A percentile compares a stretch with the other conserved stretches of the same genome.
These are phyloP conservation scores for Candoia aspera DNA, from an alignment of 2,113 vertebrate species.

Conservation along the genomic window DNA sequence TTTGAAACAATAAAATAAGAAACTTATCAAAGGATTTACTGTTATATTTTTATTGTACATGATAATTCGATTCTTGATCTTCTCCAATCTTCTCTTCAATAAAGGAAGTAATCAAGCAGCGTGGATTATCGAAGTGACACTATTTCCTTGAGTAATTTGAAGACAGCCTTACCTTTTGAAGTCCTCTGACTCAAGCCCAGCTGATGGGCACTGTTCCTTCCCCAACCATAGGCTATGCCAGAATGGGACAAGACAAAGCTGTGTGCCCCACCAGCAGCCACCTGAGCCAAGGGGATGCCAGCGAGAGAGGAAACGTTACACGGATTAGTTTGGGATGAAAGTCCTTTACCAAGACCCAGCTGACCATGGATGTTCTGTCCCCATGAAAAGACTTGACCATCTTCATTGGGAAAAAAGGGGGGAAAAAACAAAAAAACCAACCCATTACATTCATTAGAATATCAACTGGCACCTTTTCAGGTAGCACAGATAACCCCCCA, in stretches of 20 bases:
- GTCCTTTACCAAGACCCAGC: constrained; percentile 79
- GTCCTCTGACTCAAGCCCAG: constrained; percentile 83
- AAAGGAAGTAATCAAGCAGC: neutral
- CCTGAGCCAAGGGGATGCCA: constrained; percentile 84
- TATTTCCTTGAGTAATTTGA: neutral
- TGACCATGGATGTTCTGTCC: constrained; percentile 83
- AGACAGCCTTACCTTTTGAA: constrained; percentile 27
- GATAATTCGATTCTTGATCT: neutral
- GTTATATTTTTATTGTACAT: too few species aligned
- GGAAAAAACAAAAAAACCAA: neutral
- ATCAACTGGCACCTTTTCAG: neutral
- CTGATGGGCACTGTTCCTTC: constrained; percentile 83
- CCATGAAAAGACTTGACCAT: constrained; percentile 88
- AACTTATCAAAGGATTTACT: neutral
- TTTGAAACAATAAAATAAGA: neutral
- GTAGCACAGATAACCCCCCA: neutral
- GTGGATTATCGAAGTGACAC: too few species aligned
- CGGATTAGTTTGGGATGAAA: constrained; percentile 70
- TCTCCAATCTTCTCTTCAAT: neutral
- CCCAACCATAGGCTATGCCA: constrained; percentile 87
- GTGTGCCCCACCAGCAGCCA: constrained; percentile 84
- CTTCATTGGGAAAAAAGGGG: constrained; percentile 47
- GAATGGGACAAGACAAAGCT: constrained; percentile 86
- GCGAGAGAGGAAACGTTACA: constrained; percentile 78
- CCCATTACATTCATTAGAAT: neutral